These are phyloP conservation scores for Graptemys geographica DNA, from an alignment of 2,797 vertebrate genomes.

Conservation along the genomic window DNA sequence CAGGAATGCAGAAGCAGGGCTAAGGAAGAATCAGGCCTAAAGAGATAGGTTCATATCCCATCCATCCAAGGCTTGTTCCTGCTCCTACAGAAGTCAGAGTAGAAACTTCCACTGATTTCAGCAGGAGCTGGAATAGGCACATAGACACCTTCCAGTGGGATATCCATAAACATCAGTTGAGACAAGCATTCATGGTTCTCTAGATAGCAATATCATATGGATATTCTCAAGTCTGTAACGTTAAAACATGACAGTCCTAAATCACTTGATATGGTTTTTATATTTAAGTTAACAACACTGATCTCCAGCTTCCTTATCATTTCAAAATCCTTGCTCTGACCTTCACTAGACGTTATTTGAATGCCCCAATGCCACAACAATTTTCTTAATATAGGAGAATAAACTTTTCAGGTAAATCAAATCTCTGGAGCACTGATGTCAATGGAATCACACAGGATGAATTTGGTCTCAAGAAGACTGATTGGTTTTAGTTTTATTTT, in stretches of 20 bases:
- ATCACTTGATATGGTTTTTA: not conserved
- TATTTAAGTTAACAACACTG: not conserved
- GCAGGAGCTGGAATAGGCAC: not conserved
- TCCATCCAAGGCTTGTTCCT: fast-evolving
- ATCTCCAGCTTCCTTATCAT: not conserved
- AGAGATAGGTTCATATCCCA: not conserved
- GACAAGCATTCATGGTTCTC: not conserved
- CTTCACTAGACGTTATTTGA: not conserved
- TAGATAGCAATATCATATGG: not conserved
- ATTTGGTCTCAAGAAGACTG: not conserved
- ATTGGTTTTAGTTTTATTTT: not conserved
- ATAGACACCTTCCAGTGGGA: not conserved
- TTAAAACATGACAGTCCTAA: not conserved
- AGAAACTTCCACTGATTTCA: not conserved
- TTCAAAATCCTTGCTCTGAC: not conserved
- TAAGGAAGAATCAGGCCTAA: not conserved
- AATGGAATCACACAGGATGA: not conserved
- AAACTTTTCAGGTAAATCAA: not conserved
- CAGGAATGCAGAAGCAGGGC: not conserved
- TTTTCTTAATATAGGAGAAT: not conserved
- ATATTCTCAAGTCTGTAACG: not conserved
- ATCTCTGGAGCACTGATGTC: not conserved
- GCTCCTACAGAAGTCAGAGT: fast-evolving
- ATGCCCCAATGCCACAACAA: not conserved
- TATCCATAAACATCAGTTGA: not conserved